Evolutionary conservation across 1,140 invertebrate genomes (phyloP), one percentile per base, ranked within the genome.

Genomic region (Tyrophagus putrescentiae): DNA sequence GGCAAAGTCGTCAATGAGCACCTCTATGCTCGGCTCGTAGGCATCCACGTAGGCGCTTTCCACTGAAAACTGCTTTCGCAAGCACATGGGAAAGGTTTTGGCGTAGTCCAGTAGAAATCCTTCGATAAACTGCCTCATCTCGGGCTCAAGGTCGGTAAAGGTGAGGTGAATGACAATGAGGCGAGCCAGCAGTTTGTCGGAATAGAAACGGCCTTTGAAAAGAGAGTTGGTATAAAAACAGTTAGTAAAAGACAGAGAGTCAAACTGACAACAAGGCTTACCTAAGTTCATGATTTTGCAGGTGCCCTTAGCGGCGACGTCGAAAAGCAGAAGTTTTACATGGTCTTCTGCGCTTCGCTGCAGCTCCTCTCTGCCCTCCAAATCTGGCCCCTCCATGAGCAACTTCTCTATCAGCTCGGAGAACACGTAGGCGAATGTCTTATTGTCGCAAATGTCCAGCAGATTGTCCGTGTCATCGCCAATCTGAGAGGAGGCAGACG

Each of bases 171-270:
- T 48, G 7, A 21, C 21, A 48, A 48, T 48, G 23, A 48, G 18
- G 13, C 18, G 7, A 13, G 45, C 7, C 23, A 48, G 45, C 13
- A 6, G 31, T 7, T 18, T 29, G 45, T 6, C 21, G 9, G 45
- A 6, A 48, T 48, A 48, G 31, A 48, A 48, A 7, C 45, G 45
- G 31, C 45, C 45, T 48, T 25, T 48, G 31, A 48, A 7, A 48
- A 48, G 31, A 48, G 31, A 48, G 7, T 48, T 21, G 13, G 13
- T 13, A 39, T 39, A 21, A 39, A 13, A 39, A 13, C 13, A 13
- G 31, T 25, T 25, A 25, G 31, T 7, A 48, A 9, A 48, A 48
- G 31, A 25, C 31, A 7, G 31, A 13, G 23, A 39, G 21, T 39
- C 13, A 39, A 39, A 39, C 13, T 39, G 21, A 39, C 21, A 39